Percentiles rank a stretch among this genome's conserved stretches.
These are phyloP conservation scores for Drosophila orosa DNA, from an alignment of 1,140 invertebrate species.

Conservation along the genomic window DNA sequence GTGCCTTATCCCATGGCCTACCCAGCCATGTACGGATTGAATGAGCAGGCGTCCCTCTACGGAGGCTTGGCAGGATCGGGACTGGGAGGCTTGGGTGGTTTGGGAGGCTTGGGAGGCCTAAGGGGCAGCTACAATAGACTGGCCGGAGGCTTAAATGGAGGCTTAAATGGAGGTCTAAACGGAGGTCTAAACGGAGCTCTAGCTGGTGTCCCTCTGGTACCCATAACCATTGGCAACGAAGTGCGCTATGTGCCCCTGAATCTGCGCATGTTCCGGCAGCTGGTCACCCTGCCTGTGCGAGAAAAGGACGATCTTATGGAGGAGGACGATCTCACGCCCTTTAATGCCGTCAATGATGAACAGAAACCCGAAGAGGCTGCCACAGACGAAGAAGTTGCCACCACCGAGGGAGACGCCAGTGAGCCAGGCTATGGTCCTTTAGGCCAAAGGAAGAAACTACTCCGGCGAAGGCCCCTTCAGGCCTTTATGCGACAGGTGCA, in stretches of 20 bases:
- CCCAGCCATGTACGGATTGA: slow-evolving; percentile 24
- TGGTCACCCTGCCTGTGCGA: slow-evolving; percentile 6
- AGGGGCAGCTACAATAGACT: slow-evolving; percentile 2
- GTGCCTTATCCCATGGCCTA: slow-evolving; percentile 23
- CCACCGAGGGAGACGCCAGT: neutral
- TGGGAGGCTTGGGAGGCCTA: neutral
- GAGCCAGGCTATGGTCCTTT: neutral
- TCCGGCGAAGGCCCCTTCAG: neutral
- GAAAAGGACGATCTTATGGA: slow-evolving; percentile 39
- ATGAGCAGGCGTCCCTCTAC: slow-evolving; percentile 22
- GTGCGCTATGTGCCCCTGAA: slow-evolving; percentile 64
- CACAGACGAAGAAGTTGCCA: neutral
- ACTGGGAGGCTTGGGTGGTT: neutral
- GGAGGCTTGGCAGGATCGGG: slow-evolving; percentile 2
- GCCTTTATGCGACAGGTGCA: slow-evolving; percentile 17
- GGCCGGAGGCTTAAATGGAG: neutral
- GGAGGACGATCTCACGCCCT: slow-evolving; percentile 23
- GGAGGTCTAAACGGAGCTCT: neutral
- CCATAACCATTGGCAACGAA: slow-evolving; percentile 61
- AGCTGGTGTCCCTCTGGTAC: slow-evolving; percentile 52
- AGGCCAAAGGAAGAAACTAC: neutral
- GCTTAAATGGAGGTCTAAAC: neutral
- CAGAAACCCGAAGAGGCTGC: neutral
- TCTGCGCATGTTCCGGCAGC: slow-evolving; percentile 58
- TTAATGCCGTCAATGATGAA: neutral